These are phyloP conservation scores for Pseudomyrmex dendroicus DNA, from an alignment of 1,140 invertebrate genomes.

Conservation along the genomic window DNA sequence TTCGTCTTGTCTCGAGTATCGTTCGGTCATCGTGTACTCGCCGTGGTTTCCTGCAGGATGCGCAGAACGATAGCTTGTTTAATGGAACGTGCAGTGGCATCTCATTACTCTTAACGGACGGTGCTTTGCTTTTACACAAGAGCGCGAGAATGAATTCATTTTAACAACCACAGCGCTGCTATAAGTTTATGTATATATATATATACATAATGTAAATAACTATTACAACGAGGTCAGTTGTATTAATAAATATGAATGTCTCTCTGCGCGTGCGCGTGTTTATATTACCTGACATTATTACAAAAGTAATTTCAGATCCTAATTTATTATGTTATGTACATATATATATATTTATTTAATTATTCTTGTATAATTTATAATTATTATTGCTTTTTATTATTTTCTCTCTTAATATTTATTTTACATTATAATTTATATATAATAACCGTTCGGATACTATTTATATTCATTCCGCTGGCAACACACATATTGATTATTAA, in stretches of 20 bases:
- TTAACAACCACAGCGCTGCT: not conserved
- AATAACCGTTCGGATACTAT: conserved; percentile 1
- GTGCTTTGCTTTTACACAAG: not conserved
- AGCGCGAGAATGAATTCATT: conserved; percentile 23
- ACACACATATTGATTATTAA: conserved; percentile 16
- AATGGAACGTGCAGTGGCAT: conserved; percentile 37
- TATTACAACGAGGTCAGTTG: not conserved
- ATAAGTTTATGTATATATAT: not conserved
- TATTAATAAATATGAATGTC: not conserved
- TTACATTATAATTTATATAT: not conserved
- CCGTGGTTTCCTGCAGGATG: not conserved
- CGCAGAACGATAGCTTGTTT: conserved; percentile 44
- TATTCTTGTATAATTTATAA: not conserved
- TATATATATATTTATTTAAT: not conserved
- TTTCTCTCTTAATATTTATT: conserved; percentile 19
- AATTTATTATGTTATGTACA: not conserved
- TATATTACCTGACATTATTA: too few species aligned
- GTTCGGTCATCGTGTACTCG: conserved; percentile 37
- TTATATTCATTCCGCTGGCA: conserved; percentile 30
- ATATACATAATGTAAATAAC: not conserved
- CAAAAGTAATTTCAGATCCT: not conserved
- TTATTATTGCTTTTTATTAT: not conserved
- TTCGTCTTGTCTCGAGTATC: conserved; percentile 18
- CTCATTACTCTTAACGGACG: conserved; percentile 38
- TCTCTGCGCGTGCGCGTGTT: not conserved